Percentiles rank a stretch among this genome's conserved stretches.
phyloP scores from a whole-genome alignment of 2,113 vertebrate genomes.

The Pteropus alecto region DNA sequence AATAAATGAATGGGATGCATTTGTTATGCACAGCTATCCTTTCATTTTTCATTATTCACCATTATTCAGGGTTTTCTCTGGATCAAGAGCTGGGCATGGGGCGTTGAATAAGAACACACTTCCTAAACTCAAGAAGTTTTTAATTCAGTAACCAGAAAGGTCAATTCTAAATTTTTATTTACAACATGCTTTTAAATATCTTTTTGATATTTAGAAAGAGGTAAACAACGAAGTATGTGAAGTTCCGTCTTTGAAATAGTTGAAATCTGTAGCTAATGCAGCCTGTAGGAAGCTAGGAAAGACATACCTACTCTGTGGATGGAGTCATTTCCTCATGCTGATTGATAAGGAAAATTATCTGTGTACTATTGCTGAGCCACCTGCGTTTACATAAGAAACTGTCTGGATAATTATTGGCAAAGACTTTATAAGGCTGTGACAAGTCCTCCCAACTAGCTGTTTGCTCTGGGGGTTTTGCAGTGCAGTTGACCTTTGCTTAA shows the following conservation, averaged over 20 bases:
- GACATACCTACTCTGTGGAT: neutral
- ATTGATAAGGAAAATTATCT: neutral
- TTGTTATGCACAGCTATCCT: rapidly evolving
- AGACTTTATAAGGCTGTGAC: neutral
- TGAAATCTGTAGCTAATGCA: neutral
- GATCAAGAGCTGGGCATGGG: neutral
- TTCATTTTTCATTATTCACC: neutral
- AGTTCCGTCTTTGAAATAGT: neutral
- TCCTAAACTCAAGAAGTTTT: neutral
- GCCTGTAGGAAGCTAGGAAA: neutral
- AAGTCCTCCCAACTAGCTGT: neutral
- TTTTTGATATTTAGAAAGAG: neutral
- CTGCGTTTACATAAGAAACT: neutral
- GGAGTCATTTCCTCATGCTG: neutral
- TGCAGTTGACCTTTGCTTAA: slow-evolving; percentile 39
- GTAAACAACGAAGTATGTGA: neutral
- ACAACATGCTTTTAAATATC: neutral
- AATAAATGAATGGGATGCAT: rapidly evolving
- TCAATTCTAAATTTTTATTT: neutral
- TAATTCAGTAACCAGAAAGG: neutral
- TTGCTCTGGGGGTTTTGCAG: neutral
- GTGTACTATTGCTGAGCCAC: neutral
- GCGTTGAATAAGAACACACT: neutral
- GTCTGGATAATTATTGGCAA: neutral
- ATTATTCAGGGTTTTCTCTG: neutral